Evolutionary conservation across 1,140 invertebrate genomes (phyloP), one percentile per base, ranked within the genome.

Genomic region (Ptiloglossa arizonensis): DNA sequence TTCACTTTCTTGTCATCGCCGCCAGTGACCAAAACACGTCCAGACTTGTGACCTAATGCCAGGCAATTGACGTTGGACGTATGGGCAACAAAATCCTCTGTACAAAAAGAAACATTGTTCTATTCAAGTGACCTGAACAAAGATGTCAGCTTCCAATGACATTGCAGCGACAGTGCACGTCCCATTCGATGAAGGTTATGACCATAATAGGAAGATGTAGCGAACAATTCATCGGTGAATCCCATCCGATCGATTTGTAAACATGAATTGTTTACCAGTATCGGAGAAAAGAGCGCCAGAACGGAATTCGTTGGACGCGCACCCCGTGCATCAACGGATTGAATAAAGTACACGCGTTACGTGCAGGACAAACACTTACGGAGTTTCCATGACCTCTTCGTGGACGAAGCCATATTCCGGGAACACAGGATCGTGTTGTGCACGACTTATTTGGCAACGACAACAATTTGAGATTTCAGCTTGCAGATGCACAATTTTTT

Each of bases 1-100:
- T 99, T 99, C 57, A 99, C 98, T 93, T 98, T 99, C 91, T 98
- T 97, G 93, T 99, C 98, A 91, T 98, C 97, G 81, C 98, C 98
- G 63, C 98, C 98, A 83, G 98, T 99, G 59, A 98, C 98, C 90
- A 99, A 94, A 62, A 99, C 98, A 83, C 97, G 93, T 46, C 97
- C 97, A 32, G 97, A 98, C 91, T 98, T 98, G 87, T 96, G 96
- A 57, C 98, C 98, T 90, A 99, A 94, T 29, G 97, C 96, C 82
- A 98, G 92, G 89, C 97, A 98, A 87, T 97, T 98, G 77, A 98
- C 97, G 93, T 97, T 97, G 74, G 96, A 95, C 77, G 95, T 94
- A 93, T 98, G 98, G 59, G 97, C 98, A 69, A 95, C 94, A 93
- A 98, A 98, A 89, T 98, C 97, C 93, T 98, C 97, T 98, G 94